phyloP scores from a whole-genome alignment of 2,888 invertebrate species.

The Doris montereyensis region DNA sequence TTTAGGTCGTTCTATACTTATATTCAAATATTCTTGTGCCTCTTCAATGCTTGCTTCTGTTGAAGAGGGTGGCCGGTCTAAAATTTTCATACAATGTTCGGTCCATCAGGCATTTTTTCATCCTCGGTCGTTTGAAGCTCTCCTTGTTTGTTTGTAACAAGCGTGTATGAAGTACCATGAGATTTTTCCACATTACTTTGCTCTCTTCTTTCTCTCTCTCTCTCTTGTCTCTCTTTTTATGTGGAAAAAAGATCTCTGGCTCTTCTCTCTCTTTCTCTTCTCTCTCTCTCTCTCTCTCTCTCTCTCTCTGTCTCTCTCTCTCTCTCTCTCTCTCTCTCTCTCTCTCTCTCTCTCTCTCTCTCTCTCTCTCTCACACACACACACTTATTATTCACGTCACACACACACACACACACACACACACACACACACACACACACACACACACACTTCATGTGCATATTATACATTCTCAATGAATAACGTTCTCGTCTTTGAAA shows the following conservation, averaged over 20 bases:
- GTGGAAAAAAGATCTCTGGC: neutral
- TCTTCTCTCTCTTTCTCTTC: neutral
- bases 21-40: too few species aligned
- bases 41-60: too few species aligned
- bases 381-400: neutral
- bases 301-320: neutral
- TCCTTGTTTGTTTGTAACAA: too few species aligned
- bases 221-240: neutral
- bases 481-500: too few species aligned
- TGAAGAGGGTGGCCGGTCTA: too few species aligned
- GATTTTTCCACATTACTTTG: neutral
- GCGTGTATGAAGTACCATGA: too few species aligned
- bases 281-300: constrained; percentile 8
- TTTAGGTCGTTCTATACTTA: too few species aligned
- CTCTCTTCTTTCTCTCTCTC: neutral
- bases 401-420: neutral
- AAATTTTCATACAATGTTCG: too few species aligned
- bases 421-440: neutral
- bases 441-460: constrained; percentile 5
- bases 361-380: neutral
- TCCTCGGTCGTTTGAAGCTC: too few species aligned
- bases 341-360: constrained; percentile 7
- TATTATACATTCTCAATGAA: too few species aligned
- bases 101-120: too few species aligned
- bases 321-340: neutral